These are phyloP conservation scores for Lucilia cuprina DNA, from an alignment of 1,140 invertebrate genomes.

Conservation along the genomic window DNA sequence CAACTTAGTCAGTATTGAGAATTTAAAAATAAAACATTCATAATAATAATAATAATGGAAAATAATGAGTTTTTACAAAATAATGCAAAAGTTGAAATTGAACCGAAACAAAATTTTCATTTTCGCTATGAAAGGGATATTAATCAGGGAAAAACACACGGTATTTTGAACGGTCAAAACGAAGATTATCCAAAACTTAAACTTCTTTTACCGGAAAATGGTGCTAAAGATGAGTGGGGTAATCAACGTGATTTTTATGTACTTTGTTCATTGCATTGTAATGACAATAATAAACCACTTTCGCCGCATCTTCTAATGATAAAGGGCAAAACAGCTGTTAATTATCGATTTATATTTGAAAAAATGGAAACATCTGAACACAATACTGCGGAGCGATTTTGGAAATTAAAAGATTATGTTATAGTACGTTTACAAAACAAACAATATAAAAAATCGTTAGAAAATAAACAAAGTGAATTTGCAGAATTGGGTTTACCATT, in stretches of 20 bases:
- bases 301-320: background rate
- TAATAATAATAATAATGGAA: no score
- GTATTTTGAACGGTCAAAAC: background rate
- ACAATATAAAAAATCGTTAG: background rate
- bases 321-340: background rate
- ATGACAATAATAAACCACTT: background rate
- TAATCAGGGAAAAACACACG: background rate
- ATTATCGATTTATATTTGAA: background rate
- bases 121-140: background rate
- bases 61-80: no score
- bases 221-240: background rate
- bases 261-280: background rate
- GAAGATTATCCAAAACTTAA: background rate
- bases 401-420: constrained; percentile 4
- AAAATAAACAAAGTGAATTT: background rate
- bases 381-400: background rate
- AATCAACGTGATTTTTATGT: background rate
- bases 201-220: background rate
- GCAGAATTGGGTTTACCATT: background rate
- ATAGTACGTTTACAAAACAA: background rate
- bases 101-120: constrained; percentile 15
- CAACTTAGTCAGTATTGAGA: no score
- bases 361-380: background rate
- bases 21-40: no score
- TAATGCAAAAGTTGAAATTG: background rate